phyloP scores from a whole-genome alignment of 2,113 vertebrate genomes.

The Mus musculus region DNA sequence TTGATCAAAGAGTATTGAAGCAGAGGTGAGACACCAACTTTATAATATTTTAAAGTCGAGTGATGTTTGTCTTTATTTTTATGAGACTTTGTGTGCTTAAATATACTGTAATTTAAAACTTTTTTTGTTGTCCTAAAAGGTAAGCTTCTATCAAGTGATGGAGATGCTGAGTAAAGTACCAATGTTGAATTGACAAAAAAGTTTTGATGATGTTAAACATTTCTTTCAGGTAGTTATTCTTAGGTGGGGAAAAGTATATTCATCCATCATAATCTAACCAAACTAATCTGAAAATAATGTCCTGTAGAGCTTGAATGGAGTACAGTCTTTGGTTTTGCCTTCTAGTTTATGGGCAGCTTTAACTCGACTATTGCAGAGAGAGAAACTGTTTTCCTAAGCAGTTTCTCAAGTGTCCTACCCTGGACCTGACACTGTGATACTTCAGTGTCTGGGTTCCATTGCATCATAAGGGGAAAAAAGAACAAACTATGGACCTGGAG shows the following conservation, averaged over 20 bases:
- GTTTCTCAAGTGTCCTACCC: background rate
- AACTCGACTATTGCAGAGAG: background rate
- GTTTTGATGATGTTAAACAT: background rate
- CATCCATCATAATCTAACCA: background rate
- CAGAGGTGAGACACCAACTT: constrained; percentile 80
- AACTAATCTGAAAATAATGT: background rate
- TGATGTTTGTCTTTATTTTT: background rate
- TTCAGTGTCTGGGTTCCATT: background rate
- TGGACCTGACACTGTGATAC: background rate
- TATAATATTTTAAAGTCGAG: background rate
- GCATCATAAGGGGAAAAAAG: background rate
- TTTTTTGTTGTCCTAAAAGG: background rate
- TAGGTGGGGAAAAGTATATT: background rate
- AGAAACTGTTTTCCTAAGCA: background rate
- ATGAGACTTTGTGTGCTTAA: background rate
- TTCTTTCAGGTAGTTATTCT: background rate
- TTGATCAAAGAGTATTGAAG: constrained; percentile 85
- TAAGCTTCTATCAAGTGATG: background rate
- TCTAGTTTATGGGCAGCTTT: constrained; percentile 26
- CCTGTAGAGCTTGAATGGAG: background rate
- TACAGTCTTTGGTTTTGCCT: background rate
- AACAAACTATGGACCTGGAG: background rate
- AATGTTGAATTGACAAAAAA: background rate
- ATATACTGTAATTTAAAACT: constrained; percentile 3
- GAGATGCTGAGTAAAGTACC: background rate